Percentiles rank a stretch among this genome's conserved stretches.
These are phyloP conservation scores for Orthosia gracilis DNA, from an alignment of 2,888 invertebrate species.

Conservation along the genomic window DNA sequence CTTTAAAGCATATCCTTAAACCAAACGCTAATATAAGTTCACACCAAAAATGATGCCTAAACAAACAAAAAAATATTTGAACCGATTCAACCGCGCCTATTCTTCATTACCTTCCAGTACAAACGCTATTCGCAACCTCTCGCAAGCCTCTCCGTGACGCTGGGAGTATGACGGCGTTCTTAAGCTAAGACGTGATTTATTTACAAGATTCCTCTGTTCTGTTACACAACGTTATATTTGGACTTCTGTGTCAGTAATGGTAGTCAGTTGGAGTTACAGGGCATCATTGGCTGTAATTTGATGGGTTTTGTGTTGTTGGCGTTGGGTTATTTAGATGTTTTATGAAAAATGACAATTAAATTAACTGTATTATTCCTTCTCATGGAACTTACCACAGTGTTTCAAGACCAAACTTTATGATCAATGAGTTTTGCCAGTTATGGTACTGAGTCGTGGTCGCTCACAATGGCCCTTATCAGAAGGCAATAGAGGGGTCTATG, in stretches of 20 bases:
- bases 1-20: neutral
- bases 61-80: conserved; percentile 4
- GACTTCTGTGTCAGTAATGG: conserved; percentile 19
- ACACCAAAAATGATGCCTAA: too few relatives aligned
- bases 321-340: neutral
- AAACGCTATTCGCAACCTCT: conserved; percentile 55
- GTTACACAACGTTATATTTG: conserved; percentile 48
- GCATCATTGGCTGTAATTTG: conserved; percentile 20
- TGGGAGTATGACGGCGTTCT: conserved; percentile 56
- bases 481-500: too few relatives aligned
- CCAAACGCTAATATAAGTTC: neutral
- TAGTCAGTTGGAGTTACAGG: conserved; percentile 1
- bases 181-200: conserved; percentile 62
- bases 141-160: conserved; percentile 34
- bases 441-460: too few relatives aligned
- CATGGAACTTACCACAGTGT: too few relatives aligned
- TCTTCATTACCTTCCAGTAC: conserved; percentile 55
- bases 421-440: too few relatives aligned
- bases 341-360: too few relatives aligned
- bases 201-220: conserved; percentile 53
- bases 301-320: neutral
- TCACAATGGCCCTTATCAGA: too few relatives aligned
- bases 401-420: too few relatives aligned
- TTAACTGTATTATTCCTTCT: too few relatives aligned
- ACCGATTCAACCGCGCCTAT: conserved; percentile 48